Evolutionary conservation across 2,797 vertebrate species (phyloP), one percentile per base, ranked within the genome.

Genomic region (Notolepis coatsorum): DNA sequence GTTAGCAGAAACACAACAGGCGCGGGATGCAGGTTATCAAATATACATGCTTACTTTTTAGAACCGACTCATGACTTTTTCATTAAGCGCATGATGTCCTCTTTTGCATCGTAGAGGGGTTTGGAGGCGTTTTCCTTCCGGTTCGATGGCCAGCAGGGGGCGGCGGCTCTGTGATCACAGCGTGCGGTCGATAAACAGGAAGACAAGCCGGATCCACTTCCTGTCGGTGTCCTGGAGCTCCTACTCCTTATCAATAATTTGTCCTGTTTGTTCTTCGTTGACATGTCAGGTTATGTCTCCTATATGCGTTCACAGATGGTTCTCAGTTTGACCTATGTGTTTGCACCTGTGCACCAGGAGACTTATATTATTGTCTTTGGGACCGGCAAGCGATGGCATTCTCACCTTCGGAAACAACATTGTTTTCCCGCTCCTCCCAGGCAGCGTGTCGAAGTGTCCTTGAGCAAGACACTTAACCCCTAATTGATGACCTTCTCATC

Each of bases 41-140:
- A 91, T 88, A 92, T 91, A 65, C 65, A 91, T 89, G 87, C 50
- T 61, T 69, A 61, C 78, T 87, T 80, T 65, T 80, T 65, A 73
- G 80, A 41, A 77, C 71, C 13, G 51, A 18, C 65, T 89, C 80
- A 85, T 92, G 68, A 75, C 65, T 88, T 80, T 89, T 91, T 92
- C 60, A 91, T 87, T 28, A 71, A 54, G 68, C 63, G 80, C n/a
- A 77, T 80, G 73, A 77, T 70, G 81, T 79, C 62, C 35, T 66
- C 33, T 54, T 43, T 73, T 79, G 63, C 42, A 20, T 49, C 55
- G 1, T 35, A n/a, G 54, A 65, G 30, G 49, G 6, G 20, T 46
- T n/a, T n/a, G n/a, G n/a, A n/a, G n/a, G n/a, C n/a, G n/a, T n/a
- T n/a, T n/a, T n/a, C n/a, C n/a, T n/a, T n/a, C n/a, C n/a, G n/a